phyloP scores from a whole-genome alignment of 1,140 invertebrate species.

The Zaprionus ornatus region DNA sequence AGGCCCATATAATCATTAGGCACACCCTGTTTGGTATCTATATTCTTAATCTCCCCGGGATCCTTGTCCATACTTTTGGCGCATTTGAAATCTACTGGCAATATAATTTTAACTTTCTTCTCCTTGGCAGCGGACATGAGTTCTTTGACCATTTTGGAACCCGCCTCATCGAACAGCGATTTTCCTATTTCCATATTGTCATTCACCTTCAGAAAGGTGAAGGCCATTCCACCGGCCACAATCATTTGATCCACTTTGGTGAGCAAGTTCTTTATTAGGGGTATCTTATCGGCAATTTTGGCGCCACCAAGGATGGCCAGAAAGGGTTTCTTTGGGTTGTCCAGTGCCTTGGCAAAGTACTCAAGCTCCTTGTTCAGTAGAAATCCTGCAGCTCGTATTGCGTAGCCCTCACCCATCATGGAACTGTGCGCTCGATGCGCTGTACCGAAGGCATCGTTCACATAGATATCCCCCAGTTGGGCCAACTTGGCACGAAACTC shows the following conservation, averaged over 20 bases:
- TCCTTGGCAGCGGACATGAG: constrained; percentile 95
- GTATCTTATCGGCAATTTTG: constrained; percentile 99
- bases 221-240: constrained; percentile 99
- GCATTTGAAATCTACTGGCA: constrained; percentile 98
- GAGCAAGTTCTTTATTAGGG: constrained; percentile 98
- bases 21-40: constrained; percentile 90
- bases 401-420: constrained; percentile 95
- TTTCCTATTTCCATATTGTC: constrained; percentile 97
- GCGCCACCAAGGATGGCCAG: constrained; percentile 99
- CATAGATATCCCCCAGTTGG: constrained; percentile 97
- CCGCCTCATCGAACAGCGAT: constrained; percentile 97
- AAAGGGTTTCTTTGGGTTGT: constrained; percentile 97
- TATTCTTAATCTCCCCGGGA: constrained; percentile 90
- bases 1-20: constrained; percentile 96
- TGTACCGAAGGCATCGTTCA: constrained; percentile 99
- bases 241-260: constrained; percentile 99
- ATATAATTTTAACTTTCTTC: constrained; percentile 96
- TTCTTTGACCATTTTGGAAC: constrained; percentile 95
- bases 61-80: constrained; percentile 97
- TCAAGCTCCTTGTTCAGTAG: constrained; percentile 98
- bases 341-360: constrained; percentile 98
- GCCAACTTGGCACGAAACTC: constrained; percentile 94
- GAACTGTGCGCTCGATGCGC: constrained; percentile 98
- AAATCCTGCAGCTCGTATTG: constrained; percentile 96
- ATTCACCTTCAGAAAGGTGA: constrained; percentile 97